Evolutionary conservation across 2,888 invertebrate species (phyloP), one percentile per base, ranked within the genome.

Genomic region (Apamea monoglypha): DNA sequence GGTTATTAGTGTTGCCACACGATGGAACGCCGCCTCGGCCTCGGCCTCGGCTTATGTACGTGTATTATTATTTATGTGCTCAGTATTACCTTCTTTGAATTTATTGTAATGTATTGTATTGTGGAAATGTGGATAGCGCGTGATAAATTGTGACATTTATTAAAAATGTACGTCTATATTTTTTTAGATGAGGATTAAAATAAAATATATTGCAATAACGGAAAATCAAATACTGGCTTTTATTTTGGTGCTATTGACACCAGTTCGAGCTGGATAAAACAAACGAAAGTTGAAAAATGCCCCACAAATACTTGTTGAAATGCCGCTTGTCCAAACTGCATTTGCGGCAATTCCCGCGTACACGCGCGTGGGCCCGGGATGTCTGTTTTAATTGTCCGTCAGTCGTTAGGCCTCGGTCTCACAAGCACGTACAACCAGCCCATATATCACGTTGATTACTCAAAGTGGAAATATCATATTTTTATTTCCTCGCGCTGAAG

Each of bases 391-490:
- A 95, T 95, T 95, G 94, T 92, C 90, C 91, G 90, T 91, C 91
- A 91, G 93, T 94, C 93, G 93, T 94, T 92, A 93, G 91, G 87
- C 89, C 72, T 80, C 78, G 83, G 75, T 72, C 90, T 84, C 88
- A 81, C 82, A 83, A 86, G 91, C 94, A 93, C 93, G 93, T 93
- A 91, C 92, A 82, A 87, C 87, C 89, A 87, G 82, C 84, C 90
- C 91, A 91, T 92, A 92, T 93, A 93, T 93, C 94, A 93, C 91
- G 91, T 94, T 94, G 93, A 94, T 94, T 94, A 92, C 93, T 93
- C 92, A 92, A 93, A 93, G 93, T 92, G 90, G 91, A 92, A 85
- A 86, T 93, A 91, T 92, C 92, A 92, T 92, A 92, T 93, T 93
- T 93, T 94, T 92, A 91, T 93, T 91, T 90, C 83, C 83, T 81